Conservation (phyloP, 1,140 invertebrate genomes). For the Psix sp. region DNA sequence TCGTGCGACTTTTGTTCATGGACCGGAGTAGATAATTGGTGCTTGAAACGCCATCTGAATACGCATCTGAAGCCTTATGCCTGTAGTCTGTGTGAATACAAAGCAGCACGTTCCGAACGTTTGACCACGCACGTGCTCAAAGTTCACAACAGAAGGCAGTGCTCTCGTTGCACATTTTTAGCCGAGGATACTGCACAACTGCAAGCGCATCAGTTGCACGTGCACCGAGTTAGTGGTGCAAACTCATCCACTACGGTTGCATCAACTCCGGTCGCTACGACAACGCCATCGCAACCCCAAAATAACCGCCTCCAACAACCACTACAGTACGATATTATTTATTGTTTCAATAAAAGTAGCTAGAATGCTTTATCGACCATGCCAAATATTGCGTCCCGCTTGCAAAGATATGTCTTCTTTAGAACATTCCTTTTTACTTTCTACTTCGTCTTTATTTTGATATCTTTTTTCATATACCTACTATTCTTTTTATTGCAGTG, state of each 20-base stretch:
- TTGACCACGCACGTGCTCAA: conserved; percentile 92
- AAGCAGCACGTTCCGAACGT: conserved; percentile 90
- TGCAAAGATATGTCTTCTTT: too few species aligned
- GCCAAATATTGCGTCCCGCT: too few species aligned
- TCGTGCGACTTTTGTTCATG: conserved; percentile 82
- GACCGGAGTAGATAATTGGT: conserved; percentile 96
- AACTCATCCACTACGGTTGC: conserved; percentile 50
- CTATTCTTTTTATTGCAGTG: too few species aligned
- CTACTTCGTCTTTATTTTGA: too few species aligned
- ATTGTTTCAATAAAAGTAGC: conserved; percentile 2
- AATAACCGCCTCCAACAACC: conserved; percentile 59
- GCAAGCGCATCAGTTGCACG: conserved; percentile 82
- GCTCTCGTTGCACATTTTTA: conserved; percentile 90
- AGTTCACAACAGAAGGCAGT: conserved; percentile 92
- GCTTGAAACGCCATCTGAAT: conserved; percentile 92
- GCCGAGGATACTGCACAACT: conserved; percentile 88
- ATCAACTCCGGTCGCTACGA: conserved; percentile 30
- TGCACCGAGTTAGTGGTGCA: conserved; percentile 73
- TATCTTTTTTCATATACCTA: too few species aligned
- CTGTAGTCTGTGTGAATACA: conserved; percentile 93
- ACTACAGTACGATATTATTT: conserved; percentile 65
- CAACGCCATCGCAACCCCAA: conserved; percentile 37
- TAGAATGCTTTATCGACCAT: too few species aligned
- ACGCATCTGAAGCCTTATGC: conserved; percentile 94
- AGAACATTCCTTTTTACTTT: too few species aligned